Base-by-base conservation (phyloP, 2,797 vertebrate species). In the Centropyge bicolor region DNA sequence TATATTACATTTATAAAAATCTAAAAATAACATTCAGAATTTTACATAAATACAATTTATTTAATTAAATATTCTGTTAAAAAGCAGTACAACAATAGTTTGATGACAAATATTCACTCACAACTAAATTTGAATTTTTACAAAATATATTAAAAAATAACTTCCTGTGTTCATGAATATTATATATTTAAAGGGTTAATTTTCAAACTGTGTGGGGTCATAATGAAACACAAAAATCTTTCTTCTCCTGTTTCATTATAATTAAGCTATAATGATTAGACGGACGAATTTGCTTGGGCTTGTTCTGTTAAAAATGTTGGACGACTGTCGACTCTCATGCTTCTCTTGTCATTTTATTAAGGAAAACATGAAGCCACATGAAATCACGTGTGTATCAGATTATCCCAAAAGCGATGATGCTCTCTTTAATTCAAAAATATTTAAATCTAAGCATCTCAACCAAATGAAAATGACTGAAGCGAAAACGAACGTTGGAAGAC, bases 381-480 rank as follows among this genome's bases (percentile, higher is more conserved):
- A 22, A 43, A 31, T 41, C 27, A 4, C 60, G 11, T 66, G 16
- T 48, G 1, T 7, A 17, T 54, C 20, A 38, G 17, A 63, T 55
- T 66, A 72, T 59, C 52, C 45, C 24, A 6, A 55, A 55, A 12
- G 17, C 40, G 36, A 7, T 7, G 36, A 55, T 41, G 49, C 35
- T 66, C 43, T 43, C 11, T 46, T 62, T 54, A 27, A 49, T 80
- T 65, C 19, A 70, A 9, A 17, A 51, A 38, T 40, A 38, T 72
- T 71, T 31, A 57, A 62, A 78, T 75, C 27, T 31, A 31, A 31
- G 27, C 8, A 43, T 20, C 49, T 41, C 13, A 36, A 63, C 16
- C 59, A 48, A 67, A 79, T 48, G 13, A 56, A 81, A 62, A 54
- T 41, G 41, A 78, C 52, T 61, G 55, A 76, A 57, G 41, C 54